Evolutionary conservation across 2,797 vertebrate genomes (phyloP), one percentile per base, ranked within the genome.

Genomic region (Spondyliosoma cantharus): DNA sequence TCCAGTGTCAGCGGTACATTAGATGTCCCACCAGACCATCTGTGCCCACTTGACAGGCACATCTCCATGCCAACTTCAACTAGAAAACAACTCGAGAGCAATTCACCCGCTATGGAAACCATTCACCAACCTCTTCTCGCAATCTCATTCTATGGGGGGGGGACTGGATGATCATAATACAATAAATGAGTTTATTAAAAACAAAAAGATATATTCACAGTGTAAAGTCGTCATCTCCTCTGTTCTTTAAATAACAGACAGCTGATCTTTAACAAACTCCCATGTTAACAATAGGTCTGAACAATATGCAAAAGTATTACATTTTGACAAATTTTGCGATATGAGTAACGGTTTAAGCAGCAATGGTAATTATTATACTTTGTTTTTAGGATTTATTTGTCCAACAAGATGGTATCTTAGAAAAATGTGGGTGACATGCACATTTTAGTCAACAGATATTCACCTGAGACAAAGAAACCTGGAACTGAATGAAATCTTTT

Each of bases 51-150:
- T 81, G 58, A 89, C 67, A 49, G 68, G 22, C 20, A 14, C 74
- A 74, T 89, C 84, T 61, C 83, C 73, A 87, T 81, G 86, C 85
- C 89, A 84, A 74, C 85, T 56, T 80, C 75, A 71, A 61, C 50
- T 65, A 52, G 52, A 67, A 75, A 83, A 76, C 76, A 74, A 70
- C 78, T 87, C 82, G 48, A 84, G 64, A 54, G 80, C 57, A 63
- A 59, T 61, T 74, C 61, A 82, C 2, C 29, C 45, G 8, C 67
- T 29, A 71, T 3, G 32, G 60, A 60, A 9, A 37, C 7, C 32
- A 57, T 25, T 50, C 50, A 25, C 6, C 1, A 4, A 57, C 24
- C 25, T 27, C 24, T 43, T 52, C n/a, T 27, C 17, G 25, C 12
- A 16, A 24, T 65, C 22, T 62, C 45, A 43, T 63, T n/a, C 5